A percentile compares a stretch with the other conserved stretches of the same genome.
Conservation (phyloP, 1,140 invertebrate genomes). For the Eufriesea mexicana region DNA sequence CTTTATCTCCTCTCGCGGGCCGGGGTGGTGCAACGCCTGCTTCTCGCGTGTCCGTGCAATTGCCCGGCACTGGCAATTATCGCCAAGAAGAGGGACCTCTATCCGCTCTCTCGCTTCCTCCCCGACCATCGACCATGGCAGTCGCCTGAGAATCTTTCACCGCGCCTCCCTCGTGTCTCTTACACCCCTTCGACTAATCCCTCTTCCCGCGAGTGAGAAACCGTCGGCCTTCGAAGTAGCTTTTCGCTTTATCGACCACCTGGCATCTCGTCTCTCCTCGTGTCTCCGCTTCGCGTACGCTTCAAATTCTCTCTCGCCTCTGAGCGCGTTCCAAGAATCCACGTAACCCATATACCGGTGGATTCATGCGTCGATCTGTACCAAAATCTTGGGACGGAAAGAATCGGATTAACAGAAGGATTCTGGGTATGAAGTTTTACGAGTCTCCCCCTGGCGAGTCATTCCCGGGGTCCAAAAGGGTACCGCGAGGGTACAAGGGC, state of each 20-base stretch:
- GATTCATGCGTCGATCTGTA: not conserved
- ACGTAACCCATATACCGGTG: not conserved
- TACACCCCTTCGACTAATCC: not conserved
- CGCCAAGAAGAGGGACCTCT: constrained; percentile 25
- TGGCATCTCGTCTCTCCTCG: not conserved
- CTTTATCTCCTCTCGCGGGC: constrained; percentile 35
- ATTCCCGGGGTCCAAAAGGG: not conserved
- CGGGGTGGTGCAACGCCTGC: not conserved
- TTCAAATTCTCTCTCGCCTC: not conserved
- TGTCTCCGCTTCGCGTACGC: not conserved
- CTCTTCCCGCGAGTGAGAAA: not conserved
- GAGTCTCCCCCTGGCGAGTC: not conserved
- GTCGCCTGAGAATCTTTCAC: constrained; percentile 54
- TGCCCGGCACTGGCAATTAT: constrained; percentile 57
- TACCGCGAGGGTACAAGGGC: not conserved
- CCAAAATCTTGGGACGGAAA: no score
- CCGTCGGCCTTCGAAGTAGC: not conserved
- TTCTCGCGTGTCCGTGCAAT: constrained; percentile 42
- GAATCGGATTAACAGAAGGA: constrained; percentile 3
- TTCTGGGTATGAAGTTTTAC: no score
- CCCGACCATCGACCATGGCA: constrained; percentile 25
- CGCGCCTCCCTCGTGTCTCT: constrained; percentile 7
- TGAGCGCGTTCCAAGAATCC: no score
- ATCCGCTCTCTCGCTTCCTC: no score
- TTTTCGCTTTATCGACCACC: constrained; percentile 36